Evolutionary conservation across 2,113 vertebrate genomes (phyloP).

Genomic region (Dissostichus mawsoni): DNA sequence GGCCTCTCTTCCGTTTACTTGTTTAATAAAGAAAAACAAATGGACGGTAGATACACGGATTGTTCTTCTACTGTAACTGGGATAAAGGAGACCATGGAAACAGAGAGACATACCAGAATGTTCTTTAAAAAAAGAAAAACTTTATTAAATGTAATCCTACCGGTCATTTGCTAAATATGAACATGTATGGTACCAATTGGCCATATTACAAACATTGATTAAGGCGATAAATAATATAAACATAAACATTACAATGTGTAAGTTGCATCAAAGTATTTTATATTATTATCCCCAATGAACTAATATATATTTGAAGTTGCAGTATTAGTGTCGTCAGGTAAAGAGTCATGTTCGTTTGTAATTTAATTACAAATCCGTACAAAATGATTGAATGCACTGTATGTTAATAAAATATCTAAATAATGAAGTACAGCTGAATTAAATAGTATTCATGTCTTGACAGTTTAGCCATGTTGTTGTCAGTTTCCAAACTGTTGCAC

Average conservation of each 20-base stretch:
- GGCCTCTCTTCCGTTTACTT: no score
- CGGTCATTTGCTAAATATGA: background rate
- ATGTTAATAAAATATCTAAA: no score
- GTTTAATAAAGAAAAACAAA: no score
- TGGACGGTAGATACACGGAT: no score
- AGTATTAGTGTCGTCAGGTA: background rate
- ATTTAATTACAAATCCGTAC: background rate
- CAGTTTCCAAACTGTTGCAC: background rate
- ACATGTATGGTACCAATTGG: background rate
- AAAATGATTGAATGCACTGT: no score
- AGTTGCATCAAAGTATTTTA: no score
- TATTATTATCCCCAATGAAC: background rate
- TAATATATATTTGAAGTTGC: background rate
- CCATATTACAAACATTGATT: background rate
- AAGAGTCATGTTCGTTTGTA: background rate
- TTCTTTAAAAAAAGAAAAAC: background rate
- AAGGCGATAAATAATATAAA: background rate
- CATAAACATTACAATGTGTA: no score
- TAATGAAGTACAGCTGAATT: background rate
- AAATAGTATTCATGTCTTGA: background rate
- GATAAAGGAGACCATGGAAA: background rate
- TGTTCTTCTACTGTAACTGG: background rate
- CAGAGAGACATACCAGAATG: background rate
- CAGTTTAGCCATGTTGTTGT: background rate
- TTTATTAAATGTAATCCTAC: background rate